These are phyloP conservation scores for Calycopis cecrops DNA, from an alignment of 1,140 invertebrate species.

Conservation along the genomic window DNA sequence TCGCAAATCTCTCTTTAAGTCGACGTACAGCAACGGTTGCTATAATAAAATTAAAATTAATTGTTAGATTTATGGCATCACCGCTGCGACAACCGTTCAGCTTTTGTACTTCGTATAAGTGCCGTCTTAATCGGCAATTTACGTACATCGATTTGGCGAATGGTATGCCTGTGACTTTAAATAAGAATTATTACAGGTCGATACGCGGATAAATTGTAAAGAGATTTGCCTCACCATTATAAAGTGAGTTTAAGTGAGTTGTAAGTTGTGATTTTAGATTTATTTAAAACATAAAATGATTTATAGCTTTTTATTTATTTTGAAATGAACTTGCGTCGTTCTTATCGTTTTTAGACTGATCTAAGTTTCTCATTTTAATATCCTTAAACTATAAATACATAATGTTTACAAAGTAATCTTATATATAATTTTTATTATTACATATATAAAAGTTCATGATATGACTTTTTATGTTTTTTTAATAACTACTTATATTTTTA, in stretches of 20 bases:
- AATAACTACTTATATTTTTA: too few species aligned
- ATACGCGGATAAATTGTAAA: slow-evolving; percentile 15
- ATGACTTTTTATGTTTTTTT: too few species aligned
- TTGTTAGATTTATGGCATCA: slow-evolving; percentile 52
- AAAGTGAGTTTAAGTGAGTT: slow-evolving; percentile 10
- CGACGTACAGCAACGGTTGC: slow-evolving; percentile 45
- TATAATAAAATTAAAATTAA: slow-evolving; percentile 57
- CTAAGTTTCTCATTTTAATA: too few species aligned
- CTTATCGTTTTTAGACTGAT: too few species aligned
- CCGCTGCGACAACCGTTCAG: slow-evolving; percentile 26
- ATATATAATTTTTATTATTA: too few species aligned
- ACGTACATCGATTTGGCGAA: slow-evolving; percentile 24
- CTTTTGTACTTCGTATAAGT: slow-evolving; percentile 47
- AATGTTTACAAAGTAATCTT: too few species aligned
- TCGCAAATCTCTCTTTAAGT: slow-evolving; percentile 55
- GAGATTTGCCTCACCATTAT: slow-evolving; percentile 15
- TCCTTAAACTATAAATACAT: too few species aligned
- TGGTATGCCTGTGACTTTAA: slow-evolving; percentile 20
- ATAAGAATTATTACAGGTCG: slow-evolving; percentile 20
- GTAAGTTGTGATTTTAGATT: neutral
- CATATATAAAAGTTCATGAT: too few species aligned
- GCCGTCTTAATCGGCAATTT: slow-evolving; percentile 48
- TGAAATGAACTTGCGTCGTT: too few species aligned
- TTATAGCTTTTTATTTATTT: too few species aligned
- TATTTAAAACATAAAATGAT: too few species aligned